Percentiles rank a stretch among this genome's conserved stretches.
phyloP scores from a whole-genome alignment of 2,113 vertebrate genomes.

The Recurvirostra avosetta region DNA sequence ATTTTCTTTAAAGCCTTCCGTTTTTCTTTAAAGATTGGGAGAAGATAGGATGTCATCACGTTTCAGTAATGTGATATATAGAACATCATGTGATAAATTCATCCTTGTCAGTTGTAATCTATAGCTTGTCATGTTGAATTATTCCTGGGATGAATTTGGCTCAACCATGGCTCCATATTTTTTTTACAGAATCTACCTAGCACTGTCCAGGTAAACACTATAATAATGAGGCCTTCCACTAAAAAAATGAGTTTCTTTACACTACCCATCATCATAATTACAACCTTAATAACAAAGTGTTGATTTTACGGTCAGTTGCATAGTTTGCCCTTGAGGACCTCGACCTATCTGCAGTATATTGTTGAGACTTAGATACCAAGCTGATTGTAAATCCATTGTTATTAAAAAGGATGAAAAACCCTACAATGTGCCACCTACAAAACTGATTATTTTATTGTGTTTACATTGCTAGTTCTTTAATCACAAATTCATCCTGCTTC shows the following conservation, averaged over 20 bases:
- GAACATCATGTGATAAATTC: neutral
- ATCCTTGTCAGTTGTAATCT: neutral
- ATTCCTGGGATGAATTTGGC: neutral
- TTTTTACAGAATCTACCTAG: neutral
- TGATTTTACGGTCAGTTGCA: constrained; percentile 18
- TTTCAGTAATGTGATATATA: neutral
- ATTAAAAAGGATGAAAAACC: neutral
- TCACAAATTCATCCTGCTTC: neutral
- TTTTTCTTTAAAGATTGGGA: neutral
- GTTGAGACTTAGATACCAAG: neutral
- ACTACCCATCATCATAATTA: constrained; percentile 25
- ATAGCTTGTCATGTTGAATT: neutral
- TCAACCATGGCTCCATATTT: neutral
- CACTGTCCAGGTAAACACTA: constrained; percentile 33
- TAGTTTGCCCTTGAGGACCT: neutral
- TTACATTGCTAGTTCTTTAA: neutral
- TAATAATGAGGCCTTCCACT: constrained; percentile 42
- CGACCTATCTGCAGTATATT: neutral
- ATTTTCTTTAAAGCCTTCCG: neutral
- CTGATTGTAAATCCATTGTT: neutral
- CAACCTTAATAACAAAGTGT: neutral
- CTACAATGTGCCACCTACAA: neutral
- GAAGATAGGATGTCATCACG: neutral
- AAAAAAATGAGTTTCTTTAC: constrained; percentile 40
- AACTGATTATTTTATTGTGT: neutral